Evolutionary conservation across 2,888 invertebrate genomes (phyloP).

Genomic region (Acleris holmiana): DNA sequence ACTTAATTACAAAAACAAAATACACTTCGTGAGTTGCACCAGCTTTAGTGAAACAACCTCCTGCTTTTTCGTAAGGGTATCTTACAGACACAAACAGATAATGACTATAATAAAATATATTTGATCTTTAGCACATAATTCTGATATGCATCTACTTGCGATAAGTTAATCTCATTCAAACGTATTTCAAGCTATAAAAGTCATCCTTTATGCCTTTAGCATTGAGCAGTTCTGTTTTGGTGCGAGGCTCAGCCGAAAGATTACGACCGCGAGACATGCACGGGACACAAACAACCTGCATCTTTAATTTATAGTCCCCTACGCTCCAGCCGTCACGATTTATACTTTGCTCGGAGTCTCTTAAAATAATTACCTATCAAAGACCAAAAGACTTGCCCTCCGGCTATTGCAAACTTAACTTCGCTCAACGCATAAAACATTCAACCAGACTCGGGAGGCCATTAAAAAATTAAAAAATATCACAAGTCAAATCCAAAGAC

Average conservation of each 20-base stretch:
- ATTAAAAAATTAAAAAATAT: slow-evolving; percentile 40
- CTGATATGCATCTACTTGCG: slow-evolving; percentile 10
- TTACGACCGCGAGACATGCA: slow-evolving; percentile 36
- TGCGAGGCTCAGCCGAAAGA: slow-evolving; percentile 20
- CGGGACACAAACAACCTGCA: slow-evolving; percentile 34
- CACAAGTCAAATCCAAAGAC: slow-evolving; percentile 23
- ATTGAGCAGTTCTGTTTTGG: slow-evolving; percentile 28
- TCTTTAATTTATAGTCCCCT: slow-evolving; percentile 35
- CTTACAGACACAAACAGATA: too few species aligned
- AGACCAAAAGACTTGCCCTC: slow-evolving; percentile 49
- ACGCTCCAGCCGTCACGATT: slow-evolving; percentile 37
- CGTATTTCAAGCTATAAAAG: slow-evolving; percentile 29
- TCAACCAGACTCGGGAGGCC: slow-evolving; percentile 37
- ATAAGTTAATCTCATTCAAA: slow-evolving; percentile 27
- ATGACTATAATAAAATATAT: too few species aligned
- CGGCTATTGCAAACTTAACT: slow-evolving; percentile 47
- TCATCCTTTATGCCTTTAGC: slow-evolving; percentile 27
- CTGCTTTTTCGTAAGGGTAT: too few species aligned
- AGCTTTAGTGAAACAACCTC: too few species aligned
- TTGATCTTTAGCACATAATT: neutral
- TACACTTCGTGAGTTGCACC: too few species aligned
- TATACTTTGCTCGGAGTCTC: slow-evolving; percentile 38
- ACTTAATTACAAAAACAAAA: too few species aligned
- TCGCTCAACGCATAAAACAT: slow-evolving; percentile 41
- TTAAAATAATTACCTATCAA: slow-evolving; percentile 43